phyloP scores from a whole-genome alignment of 2,888 invertebrate species.

The Parthenolecanium corni region DNA sequence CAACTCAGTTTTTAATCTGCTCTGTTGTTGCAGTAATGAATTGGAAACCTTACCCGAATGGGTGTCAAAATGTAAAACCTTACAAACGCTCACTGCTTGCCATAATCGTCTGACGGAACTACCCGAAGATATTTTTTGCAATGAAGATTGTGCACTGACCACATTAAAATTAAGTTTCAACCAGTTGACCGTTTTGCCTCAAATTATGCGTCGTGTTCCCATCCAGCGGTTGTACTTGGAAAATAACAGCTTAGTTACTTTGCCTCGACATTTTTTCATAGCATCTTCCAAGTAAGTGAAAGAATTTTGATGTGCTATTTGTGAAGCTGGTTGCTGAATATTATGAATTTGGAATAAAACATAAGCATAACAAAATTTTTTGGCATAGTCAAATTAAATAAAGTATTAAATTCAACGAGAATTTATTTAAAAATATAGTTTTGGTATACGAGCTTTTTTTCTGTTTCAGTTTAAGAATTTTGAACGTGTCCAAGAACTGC shows the following conservation, averaged over 20 bases:
- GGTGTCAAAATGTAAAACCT: slow-evolving; percentile 59
- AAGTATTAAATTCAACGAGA: too few relatives aligned
- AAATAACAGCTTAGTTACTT: slow-evolving; percentile 59
- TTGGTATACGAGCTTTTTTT: too few relatives aligned
- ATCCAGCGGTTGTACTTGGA: slow-evolving; percentile 55
- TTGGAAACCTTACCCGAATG: slow-evolving; percentile 62
- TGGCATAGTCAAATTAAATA: too few relatives aligned
- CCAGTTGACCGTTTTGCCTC: slow-evolving; percentile 59
- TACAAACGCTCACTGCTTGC: slow-evolving; percentile 60
- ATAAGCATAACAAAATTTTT: too few relatives aligned
- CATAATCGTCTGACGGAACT: slow-evolving; percentile 58
- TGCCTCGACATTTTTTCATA: slow-evolving; percentile 66
- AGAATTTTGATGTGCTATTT: neutral
- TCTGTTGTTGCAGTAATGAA: slow-evolving; percentile 46
- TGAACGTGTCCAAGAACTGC: slow-evolving; percentile 71
- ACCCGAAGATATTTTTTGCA: slow-evolving; percentile 61
- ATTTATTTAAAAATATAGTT: too few relatives aligned
- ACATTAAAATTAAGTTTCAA: slow-evolving; percentile 68
- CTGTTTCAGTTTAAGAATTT: slow-evolving; percentile 45
- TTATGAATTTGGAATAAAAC: too few relatives aligned
- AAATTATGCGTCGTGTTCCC: slow-evolving; percentile 52
- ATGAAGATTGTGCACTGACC: slow-evolving; percentile 59
- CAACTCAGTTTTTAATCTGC: too few relatives aligned
- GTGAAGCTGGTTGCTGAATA: too few relatives aligned
- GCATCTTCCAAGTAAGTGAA: slow-evolving; percentile 42